These are phyloP conservation scores for Anas acuta DNA, from an alignment of 2,797 vertebrate species.

Conservation along the genomic window DNA sequence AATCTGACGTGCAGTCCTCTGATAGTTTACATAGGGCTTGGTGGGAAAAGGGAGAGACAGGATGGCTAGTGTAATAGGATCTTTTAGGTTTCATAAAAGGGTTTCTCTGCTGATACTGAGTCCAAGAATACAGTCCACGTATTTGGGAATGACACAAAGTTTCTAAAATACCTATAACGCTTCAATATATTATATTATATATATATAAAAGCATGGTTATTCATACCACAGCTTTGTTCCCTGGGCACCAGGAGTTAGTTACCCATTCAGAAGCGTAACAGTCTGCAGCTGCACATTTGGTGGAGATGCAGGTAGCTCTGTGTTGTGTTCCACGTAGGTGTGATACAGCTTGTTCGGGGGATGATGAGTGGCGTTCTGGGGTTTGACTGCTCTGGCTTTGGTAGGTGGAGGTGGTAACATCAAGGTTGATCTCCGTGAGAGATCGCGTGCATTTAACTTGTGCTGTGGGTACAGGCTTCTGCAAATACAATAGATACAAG, in stretches of 20 bases:
- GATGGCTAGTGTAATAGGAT: neutral
- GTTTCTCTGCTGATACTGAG: neutral
- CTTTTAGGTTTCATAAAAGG: neutral
- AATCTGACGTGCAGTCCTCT: neutral
- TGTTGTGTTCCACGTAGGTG: neutral
- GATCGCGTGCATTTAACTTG: neutral
- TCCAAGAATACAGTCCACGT: no score
- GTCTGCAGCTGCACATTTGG: neutral
- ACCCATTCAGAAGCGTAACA: neutral
- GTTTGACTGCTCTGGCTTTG: neutral
- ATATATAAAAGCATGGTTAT: neutral
- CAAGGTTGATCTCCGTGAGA: neutral
- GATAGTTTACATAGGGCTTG: neutral
- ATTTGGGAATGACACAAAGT: neutral
- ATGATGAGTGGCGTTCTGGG: fast-evolving
- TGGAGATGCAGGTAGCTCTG: neutral
- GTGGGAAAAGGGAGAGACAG: neutral
- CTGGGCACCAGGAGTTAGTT: neutral
- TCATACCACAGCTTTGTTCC: neutral
- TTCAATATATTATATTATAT: neutral
- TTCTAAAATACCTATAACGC: neutral
- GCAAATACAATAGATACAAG: neutral
- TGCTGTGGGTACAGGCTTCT: neutral
- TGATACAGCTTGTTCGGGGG: no score
- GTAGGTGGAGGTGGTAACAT: neutral